A percentile compares a stretch with the other conserved stretches of the same genome.
phyloP scores from a whole-genome alignment of 2,888 invertebrate genomes.

The Euclidia mi region DNA sequence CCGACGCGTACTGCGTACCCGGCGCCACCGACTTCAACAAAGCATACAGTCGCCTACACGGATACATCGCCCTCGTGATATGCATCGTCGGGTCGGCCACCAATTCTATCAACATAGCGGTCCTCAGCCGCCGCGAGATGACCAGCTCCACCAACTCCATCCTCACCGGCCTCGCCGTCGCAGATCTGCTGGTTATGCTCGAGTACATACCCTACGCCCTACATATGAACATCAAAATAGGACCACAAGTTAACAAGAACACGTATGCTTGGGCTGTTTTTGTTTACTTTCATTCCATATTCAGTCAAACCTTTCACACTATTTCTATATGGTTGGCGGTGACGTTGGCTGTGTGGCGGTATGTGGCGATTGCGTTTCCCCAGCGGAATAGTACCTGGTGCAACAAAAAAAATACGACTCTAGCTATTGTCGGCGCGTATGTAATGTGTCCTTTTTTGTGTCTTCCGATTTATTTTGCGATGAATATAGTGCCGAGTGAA shows the following conservation, averaged over 20 bases:
- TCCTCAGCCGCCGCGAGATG: slow-evolving; percentile 97
- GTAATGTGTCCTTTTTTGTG: slow-evolving; percentile 95
- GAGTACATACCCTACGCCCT: slow-evolving; percentile 97
- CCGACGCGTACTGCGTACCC: slow-evolving; percentile 88
- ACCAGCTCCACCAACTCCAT: slow-evolving; percentile 97
- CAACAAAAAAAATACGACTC: slow-evolving; percentile 93
- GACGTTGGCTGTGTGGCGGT: slow-evolving; percentile 97
- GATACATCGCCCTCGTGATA: slow-evolving; percentile 95
- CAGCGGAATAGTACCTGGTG: slow-evolving; percentile 95
- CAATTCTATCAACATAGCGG: slow-evolving; percentile 97
- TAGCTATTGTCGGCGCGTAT: slow-evolving; percentile 94
- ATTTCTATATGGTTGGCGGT: slow-evolving; percentile 98
- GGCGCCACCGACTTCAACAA: slow-evolving; percentile 91
- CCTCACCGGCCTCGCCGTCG: slow-evolving; percentile 96
- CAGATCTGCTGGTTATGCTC: slow-evolving; percentile 98
- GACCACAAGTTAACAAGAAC: slow-evolving; percentile 86
- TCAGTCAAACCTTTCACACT: slow-evolving; percentile 96
- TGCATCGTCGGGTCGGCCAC: slow-evolving; percentile 97
- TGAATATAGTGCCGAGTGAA: slow-evolving; percentile 92
- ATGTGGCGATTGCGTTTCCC: slow-evolving; percentile 95
- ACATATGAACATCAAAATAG: slow-evolving; percentile 93
- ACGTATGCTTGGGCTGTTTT: slow-evolving; percentile 95
- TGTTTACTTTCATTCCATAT: slow-evolving; percentile 97
- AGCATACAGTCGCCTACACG: slow-evolving; percentile 94
- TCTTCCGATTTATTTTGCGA: slow-evolving; percentile 95